These are phyloP conservation scores for Numenius phaeopus DNA, from an alignment of 2,797 vertebrate genomes.

Conservation along the genomic window DNA sequence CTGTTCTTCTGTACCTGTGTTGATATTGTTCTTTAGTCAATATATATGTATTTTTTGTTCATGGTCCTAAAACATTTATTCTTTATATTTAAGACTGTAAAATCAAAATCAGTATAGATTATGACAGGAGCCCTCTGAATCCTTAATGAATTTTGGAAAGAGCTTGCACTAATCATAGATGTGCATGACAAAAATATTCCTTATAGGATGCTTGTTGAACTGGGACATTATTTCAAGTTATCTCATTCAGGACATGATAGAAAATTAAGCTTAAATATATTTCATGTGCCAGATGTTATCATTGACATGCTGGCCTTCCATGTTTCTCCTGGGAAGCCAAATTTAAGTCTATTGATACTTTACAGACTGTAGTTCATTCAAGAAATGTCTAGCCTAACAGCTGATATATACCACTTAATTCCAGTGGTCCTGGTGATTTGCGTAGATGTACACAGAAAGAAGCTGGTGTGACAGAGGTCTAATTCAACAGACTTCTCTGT, in stretches of 20 bases:
- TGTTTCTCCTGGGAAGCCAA: not conserved
- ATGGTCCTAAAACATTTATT: not conserved
- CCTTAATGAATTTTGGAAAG: not conserved
- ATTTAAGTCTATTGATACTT: not conserved
- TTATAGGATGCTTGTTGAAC: not conserved
- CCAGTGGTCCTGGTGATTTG: not conserved
- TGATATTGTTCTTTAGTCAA: not conserved
- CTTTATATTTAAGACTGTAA: not conserved
- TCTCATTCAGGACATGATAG: not conserved
- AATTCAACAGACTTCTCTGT: not conserved
- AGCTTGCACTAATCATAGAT: not conserved
- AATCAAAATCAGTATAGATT: not conserved
- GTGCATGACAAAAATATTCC: not conserved
- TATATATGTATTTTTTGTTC: not conserved
- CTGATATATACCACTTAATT: not conserved
- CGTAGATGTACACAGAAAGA: not conserved
- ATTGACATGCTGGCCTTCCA: not conserved
- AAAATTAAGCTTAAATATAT: not conserved
- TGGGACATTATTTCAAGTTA: not conserved
- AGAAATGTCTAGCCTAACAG: not conserved
- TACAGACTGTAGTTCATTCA: not conserved
- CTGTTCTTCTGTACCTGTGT: not conserved
- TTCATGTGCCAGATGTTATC: not conserved
- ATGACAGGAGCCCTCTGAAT: not conserved
- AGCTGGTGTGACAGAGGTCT: not conserved